Conservation (phyloP, 2,888 invertebrate genomes). For the Agriotes lineatus region DNA sequence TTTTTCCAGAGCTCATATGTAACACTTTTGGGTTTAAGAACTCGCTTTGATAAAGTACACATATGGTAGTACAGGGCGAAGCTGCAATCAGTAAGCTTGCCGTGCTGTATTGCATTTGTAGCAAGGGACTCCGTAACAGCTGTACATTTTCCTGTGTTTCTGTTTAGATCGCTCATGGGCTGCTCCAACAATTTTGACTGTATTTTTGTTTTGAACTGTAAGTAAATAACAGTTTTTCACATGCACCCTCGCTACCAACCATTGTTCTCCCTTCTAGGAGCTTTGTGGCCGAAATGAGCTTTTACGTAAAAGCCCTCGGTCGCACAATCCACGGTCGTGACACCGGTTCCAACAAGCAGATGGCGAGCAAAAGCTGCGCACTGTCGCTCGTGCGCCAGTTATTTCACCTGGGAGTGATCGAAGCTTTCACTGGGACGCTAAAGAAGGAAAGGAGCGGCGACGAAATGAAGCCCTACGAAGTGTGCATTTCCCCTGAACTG, state of each 20-base stretch:
- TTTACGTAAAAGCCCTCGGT: constrained; percentile 86
- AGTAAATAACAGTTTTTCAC: too few species aligned
- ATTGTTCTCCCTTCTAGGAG: too few species aligned
- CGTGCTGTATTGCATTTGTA: constrained; percentile 33
- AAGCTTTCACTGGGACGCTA: constrained; percentile 83
- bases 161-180: constrained; percentile 39
- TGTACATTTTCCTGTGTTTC: constrained; percentile 49
- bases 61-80: constrained; percentile 39
- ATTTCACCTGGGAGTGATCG: constrained; percentile 94
- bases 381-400: constrained; percentile 94
- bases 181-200: constrained; percentile 19
- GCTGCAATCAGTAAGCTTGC: constrained; percentile 38
- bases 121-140: constrained; percentile 6
- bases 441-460: constrained; percentile 76
- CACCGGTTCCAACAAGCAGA: constrained; percentile 96
- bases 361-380: constrained; percentile 96
- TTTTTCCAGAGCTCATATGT: neutral
- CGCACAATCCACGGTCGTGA: constrained; percentile 88
- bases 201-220: constrained; percentile 21
- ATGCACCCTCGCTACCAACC: too few species aligned
- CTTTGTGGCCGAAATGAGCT: constrained; percentile 92
- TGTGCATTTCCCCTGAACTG: constrained; percentile 81
- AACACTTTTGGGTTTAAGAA: too few species aligned
- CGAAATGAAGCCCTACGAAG: constrained; percentile 82
- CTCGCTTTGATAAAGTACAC: too few species aligned